Conservation (phyloP, 92 coral and sea anemone species). For the Palythoa caribaeorum region DNA sequence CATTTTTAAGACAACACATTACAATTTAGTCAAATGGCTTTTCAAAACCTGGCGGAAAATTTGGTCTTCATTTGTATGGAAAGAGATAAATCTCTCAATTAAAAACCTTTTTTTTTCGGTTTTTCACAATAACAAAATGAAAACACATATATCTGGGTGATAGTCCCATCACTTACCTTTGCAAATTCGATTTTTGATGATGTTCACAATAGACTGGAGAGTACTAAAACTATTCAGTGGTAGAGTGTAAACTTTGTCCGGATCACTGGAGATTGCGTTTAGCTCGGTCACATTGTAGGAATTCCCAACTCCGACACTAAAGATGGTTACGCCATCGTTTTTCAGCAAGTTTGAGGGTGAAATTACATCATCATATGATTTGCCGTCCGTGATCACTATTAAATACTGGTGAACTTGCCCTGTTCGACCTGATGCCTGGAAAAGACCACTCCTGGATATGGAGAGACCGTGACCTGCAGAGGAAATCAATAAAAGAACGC, state of each 20-base stretch:
- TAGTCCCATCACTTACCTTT: neutral
- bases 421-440: conserved; percentile 20
- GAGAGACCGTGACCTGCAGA: neutral
- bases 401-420: conserved; percentile 1
- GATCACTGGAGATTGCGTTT: conserved; percentile 11
- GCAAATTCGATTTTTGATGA: conserved; percentile 31
- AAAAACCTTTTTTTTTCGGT: too few species aligned
- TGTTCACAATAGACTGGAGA: neutral
- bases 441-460: conserved; percentile 2
- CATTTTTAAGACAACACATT: too few species aligned
- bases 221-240: neutral
- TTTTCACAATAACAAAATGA: neutral
- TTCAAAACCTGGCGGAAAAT: too few species aligned
- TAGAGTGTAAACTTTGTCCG: conserved; percentile 12
- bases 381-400: conserved; percentile 5
- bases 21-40: too few species aligned
- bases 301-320: conserved; percentile 16
- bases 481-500: too few species aligned
- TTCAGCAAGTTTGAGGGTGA: conserved; percentile 20
- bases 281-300: neutral
- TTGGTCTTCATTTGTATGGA: too few species aligned
- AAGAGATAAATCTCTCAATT: too few species aligned
- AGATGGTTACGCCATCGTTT: conserved; percentile 23
- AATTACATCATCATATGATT: conserved; percentile 2
- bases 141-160: neutral